phyloP scores from a whole-genome alignment of 2,888 invertebrate species.

The Leptinotarsa juncta region DNA sequence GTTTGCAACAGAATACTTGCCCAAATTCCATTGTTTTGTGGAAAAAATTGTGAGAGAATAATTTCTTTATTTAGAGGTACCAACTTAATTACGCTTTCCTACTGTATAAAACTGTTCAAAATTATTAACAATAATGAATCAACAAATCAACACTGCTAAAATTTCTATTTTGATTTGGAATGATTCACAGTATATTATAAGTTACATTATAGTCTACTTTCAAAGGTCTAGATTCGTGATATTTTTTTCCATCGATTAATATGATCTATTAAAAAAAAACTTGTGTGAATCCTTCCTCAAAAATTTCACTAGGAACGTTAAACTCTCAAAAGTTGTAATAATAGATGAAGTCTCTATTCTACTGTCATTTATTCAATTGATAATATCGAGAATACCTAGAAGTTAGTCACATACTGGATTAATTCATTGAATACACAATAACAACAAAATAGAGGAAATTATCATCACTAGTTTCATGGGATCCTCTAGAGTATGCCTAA shows the following conservation, averaged over 20 bases:
- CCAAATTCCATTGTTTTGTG: background rate
- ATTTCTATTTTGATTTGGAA: background rate
- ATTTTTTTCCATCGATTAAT: background rate
- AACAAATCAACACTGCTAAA: constrained; percentile 4
- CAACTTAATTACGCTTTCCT: background rate
- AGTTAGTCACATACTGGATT: background rate
- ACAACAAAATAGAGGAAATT: background rate
- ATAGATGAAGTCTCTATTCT: constrained; percentile 5
- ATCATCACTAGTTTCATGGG: background rate
- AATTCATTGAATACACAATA: background rate
- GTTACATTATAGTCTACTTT: background rate
- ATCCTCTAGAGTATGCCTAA: too few relatives aligned
- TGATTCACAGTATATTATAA: background rate
- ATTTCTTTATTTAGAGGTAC: background rate
- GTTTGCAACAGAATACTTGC: background rate
- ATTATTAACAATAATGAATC: background rate
- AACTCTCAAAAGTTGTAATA: background rate
- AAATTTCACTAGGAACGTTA: background rate
- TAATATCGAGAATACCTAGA: constrained; percentile 8
- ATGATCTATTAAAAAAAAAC: too few relatives aligned
- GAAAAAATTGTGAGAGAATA: background rate
- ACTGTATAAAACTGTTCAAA: background rate
- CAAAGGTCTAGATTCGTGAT: background rate
- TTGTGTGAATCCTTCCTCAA: constrained; percentile 2
- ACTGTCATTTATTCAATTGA: constrained; percentile 4